phyloP scores from a whole-genome alignment of 1,140 invertebrate species.

The Zaprionus camerounensis region DNA sequence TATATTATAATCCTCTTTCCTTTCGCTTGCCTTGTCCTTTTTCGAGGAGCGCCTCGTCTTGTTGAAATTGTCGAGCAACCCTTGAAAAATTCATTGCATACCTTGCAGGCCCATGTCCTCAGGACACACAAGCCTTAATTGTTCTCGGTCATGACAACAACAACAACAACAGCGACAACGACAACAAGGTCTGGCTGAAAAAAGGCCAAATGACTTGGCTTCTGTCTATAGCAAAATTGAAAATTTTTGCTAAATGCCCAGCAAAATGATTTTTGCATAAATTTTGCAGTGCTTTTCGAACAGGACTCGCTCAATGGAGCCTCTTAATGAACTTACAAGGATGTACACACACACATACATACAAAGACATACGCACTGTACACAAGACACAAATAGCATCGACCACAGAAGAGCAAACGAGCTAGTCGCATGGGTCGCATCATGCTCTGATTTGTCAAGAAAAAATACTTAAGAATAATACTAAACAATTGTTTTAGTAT shows the following conservation, averaged over 20 bases:
- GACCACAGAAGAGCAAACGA: constrained; percentile 15
- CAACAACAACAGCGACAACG: neutral
- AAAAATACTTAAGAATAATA: neutral
- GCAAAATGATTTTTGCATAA: constrained; percentile 65
- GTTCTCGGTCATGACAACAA: constrained; percentile 67
- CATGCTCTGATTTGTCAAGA: neutral
- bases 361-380: constrained; percentile 1
- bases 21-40: neutral
- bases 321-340: constrained; percentile 64
- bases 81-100: constrained; percentile 39
- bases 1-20: constrained; percentile 19
- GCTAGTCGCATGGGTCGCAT: constrained; percentile 14
- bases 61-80: constrained; percentile 23
- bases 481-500: neutral
- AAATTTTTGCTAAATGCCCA: constrained; percentile 49
- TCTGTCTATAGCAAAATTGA: constrained; percentile 32
- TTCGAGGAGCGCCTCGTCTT: neutral
- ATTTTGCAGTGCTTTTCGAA: constrained; percentile 16
- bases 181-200: constrained; percentile 28
- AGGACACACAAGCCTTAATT: constrained; percentile 59
- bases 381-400: constrained; percentile 6
- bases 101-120: constrained; percentile 18
- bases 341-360: constrained; percentile 27
- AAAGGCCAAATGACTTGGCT: constrained; percentile 47
- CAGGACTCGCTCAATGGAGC: constrained; percentile 32